Conservation (phyloP, 1,140 invertebrate genomes). For the Neoseiulus cucumeris region DNA sequence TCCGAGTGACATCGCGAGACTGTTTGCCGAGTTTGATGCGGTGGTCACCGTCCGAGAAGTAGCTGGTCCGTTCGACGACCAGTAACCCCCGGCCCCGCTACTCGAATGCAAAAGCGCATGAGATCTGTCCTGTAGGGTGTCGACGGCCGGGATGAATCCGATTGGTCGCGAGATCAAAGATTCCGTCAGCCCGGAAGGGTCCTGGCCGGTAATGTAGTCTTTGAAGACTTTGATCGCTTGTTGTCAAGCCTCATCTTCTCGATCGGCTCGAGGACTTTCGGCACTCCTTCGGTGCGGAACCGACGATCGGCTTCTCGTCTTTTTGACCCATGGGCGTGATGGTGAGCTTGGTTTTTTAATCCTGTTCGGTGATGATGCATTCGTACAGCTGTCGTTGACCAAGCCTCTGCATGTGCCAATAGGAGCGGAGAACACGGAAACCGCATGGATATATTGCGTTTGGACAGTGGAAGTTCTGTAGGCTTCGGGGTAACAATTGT, state of each 20-base stretch:
- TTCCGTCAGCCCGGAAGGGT: conserved; percentile 88
- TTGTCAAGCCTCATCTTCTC: conserved; percentile 49
- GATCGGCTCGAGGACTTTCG: conserved; percentile 43
- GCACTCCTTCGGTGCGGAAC: conserved; percentile 12
- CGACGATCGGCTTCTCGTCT: not conserved
- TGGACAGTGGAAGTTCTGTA: conserved; percentile 74
- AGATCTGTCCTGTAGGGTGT: conserved; percentile 55
- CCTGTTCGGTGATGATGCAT: conserved; percentile 73
- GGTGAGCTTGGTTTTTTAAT: conserved; percentile 66
- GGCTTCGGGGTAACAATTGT: conserved; percentile 86
- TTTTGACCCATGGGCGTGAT: conserved; percentile 33
- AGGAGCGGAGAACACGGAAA: conserved; percentile 49
- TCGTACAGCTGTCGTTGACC: conserved; percentile 78
- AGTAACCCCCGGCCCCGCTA: conserved; percentile 28
- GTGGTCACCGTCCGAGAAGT: conserved; percentile 31
- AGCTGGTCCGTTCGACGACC: conserved; percentile 31
- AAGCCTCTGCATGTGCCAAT: conserved; percentile 71
- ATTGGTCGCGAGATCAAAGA: conserved; percentile 72
- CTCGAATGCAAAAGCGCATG: conserved; percentile 8
- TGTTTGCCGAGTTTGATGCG: conserved; percentile 28
- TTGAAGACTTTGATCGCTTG: conserved; percentile 77
- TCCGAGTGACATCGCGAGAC: conserved; percentile 15
- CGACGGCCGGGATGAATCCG: conserved; percentile 56
- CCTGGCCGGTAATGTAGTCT: conserved; percentile 76
- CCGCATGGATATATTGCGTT: conserved; percentile 77